phyloP scores from a whole-genome alignment of 2,797 vertebrate species.

The Alca torda region DNA sequence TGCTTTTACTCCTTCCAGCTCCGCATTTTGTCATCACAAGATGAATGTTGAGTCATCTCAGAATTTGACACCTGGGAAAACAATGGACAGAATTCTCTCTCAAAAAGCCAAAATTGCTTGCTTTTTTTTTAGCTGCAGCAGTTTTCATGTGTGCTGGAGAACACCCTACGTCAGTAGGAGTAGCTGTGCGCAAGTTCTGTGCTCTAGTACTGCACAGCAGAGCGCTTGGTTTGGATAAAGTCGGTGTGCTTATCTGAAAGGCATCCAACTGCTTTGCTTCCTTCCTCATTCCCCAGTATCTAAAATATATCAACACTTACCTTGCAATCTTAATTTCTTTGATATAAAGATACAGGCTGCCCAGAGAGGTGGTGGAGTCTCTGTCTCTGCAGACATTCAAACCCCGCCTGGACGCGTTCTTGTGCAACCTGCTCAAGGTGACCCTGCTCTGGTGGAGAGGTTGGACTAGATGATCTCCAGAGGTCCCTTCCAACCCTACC shows the following conservation, averaged over 20 bases:
- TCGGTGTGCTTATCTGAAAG: not conserved
- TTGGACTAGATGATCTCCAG: too few species aligned
- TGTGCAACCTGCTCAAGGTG: too few species aligned
- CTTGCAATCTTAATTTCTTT: not conserved
- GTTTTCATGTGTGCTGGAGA: not conserved
- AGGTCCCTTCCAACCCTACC: too few species aligned
- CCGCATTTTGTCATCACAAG: not conserved
- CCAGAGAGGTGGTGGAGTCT: too few species aligned
- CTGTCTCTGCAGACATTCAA: too few species aligned
- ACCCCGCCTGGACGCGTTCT: too few species aligned
- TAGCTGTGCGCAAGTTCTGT: not conserved
- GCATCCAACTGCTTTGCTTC: not conserved
- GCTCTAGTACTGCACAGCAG: not conserved
- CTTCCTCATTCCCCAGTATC: not conserved
- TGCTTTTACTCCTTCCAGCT: not conserved
- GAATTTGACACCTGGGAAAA: not conserved
- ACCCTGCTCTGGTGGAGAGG: too few species aligned
- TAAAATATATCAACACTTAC: not conserved
- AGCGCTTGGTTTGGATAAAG: not conserved
- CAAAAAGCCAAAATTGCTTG: fast-evolving
- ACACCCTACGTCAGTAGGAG: not conserved
- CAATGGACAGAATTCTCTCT: not conserved
- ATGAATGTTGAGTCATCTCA: not conserved
- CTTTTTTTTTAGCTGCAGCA: not conserved
- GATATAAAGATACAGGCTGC: too few species aligned